phyloP scores from a whole-genome alignment of 2,113 vertebrate species.

The Numida meleagris region DNA sequence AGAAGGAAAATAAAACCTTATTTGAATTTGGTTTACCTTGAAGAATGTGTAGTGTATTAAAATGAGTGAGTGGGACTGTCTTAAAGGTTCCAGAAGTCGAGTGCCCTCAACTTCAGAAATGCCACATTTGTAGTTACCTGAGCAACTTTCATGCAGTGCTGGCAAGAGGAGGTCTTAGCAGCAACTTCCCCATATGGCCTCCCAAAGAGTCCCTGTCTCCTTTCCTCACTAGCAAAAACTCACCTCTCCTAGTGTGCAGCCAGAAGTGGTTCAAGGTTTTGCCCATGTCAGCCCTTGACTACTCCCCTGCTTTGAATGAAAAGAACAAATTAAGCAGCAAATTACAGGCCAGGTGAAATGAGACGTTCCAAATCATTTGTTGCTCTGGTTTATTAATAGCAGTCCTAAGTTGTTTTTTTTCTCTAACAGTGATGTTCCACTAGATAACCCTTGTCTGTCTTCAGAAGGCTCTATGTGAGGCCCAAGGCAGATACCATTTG shows the following conservation, averaged over 20 bases:
- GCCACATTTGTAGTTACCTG: background rate
- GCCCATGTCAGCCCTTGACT: background rate
- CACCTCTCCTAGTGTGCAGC: background rate
- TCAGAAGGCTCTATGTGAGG: background rate
- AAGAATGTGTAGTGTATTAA: background rate
- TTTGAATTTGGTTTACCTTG: background rate
- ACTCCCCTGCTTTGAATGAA: background rate
- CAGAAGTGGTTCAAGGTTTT: background rate
- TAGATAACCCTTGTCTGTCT: background rate
- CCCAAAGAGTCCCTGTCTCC: background rate
- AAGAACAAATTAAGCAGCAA: background rate
- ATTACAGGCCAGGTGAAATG: fast-evolving
- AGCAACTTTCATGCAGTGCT: background rate
- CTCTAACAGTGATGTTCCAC: background rate
- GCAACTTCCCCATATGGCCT: background rate
- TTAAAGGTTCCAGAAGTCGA: background rate
- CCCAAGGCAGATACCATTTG: fast-evolving
- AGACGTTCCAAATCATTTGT: background rate
- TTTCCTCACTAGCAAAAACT: background rate
- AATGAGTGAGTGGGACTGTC: background rate
- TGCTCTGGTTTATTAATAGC: background rate
- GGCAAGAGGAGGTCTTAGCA: background rate
- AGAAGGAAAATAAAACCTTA: background rate
- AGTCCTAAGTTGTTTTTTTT: background rate
- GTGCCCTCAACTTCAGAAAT: background rate